Conservation (phyloP, 2,113 vertebrate genomes). For the Tachuris rubrigastra region DNA sequence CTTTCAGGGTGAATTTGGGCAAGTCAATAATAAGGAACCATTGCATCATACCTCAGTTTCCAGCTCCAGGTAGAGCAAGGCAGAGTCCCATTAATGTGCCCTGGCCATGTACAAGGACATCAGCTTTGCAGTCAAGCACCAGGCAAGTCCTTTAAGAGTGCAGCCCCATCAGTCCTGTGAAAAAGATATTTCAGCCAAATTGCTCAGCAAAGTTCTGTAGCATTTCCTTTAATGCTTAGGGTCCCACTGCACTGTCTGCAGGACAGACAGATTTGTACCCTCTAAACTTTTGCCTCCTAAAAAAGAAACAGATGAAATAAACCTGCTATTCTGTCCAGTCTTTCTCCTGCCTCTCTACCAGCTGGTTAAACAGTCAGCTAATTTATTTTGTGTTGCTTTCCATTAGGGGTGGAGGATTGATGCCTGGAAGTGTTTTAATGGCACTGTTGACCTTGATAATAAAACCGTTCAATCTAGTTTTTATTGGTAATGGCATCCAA, state of each 20-base stretch:
- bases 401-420: constrained; percentile 22
- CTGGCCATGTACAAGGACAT: not conserved
- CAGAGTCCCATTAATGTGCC: not conserved
- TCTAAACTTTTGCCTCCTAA: not conserved
- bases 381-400: constrained; percentile 55
- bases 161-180: not conserved
- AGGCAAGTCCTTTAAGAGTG: not conserved
- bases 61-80: not conserved
- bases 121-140: not conserved
- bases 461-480: constrained; percentile 17
- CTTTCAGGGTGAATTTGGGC: not conserved
- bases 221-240: not conserved
- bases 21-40: not conserved
- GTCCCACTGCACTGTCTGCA: not conserved
- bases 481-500: not conserved
- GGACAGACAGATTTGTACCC: not conserved
- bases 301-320: not conserved
- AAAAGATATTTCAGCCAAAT: not conserved
- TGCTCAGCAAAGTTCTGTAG: not conserved
- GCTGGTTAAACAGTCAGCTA: constrained; percentile 3
- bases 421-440: constrained; percentile 36
- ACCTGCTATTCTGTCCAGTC: not conserved
- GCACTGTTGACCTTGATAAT: constrained; percentile 48
- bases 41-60: not conserved
- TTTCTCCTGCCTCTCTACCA: not conserved